Percentiles rank a stretch among this genome's conserved stretches.
Conservation (phyloP, 2,888 invertebrate species). For the Hypena proboscidalis region DNA sequence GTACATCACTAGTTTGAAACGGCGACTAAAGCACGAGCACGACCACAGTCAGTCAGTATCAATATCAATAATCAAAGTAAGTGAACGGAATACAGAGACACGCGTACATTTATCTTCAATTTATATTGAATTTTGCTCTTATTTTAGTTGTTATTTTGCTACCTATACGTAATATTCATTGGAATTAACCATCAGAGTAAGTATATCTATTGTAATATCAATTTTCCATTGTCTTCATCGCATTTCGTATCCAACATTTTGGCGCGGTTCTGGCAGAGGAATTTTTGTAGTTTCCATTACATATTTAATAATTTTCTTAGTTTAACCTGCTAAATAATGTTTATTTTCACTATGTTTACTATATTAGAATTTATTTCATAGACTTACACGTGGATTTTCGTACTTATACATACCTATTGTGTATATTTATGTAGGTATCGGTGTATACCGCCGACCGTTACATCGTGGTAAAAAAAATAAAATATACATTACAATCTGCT, state of each 20-base stretch:
- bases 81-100: constrained; percentile 27
- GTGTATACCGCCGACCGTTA: constrained; percentile 35
- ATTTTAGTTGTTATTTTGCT: constrained; percentile 6
- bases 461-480: constrained; percentile 30
- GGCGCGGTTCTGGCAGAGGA: constrained; percentile 32
- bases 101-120: constrained; percentile 29
- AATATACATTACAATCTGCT: constrained; percentile 8
- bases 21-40: too few relatives aligned
- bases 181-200: constrained; percentile 18
- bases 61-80: too few relatives aligned
- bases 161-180: constrained; percentile 3
- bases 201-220: constrained; percentile 13
- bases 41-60: too few relatives aligned
- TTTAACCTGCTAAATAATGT: not conserved
- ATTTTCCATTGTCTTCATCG: constrained; percentile 6
- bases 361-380: not conserved
- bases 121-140: constrained; percentile 11
- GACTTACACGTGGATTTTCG: constrained; percentile 29
- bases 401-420: constrained; percentile 12
- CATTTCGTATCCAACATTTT: constrained; percentile 22
- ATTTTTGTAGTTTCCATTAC: not conserved
- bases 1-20: too few relatives aligned
- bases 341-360: not conserved
- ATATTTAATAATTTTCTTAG: not conserved
- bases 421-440: constrained; percentile 32